Percentiles rank a stretch among this genome's conserved stretches.
Evolutionary conservation across 1,140 invertebrate genomes (phyloP).

Genomic region (Drosophila ogumai): DNA sequence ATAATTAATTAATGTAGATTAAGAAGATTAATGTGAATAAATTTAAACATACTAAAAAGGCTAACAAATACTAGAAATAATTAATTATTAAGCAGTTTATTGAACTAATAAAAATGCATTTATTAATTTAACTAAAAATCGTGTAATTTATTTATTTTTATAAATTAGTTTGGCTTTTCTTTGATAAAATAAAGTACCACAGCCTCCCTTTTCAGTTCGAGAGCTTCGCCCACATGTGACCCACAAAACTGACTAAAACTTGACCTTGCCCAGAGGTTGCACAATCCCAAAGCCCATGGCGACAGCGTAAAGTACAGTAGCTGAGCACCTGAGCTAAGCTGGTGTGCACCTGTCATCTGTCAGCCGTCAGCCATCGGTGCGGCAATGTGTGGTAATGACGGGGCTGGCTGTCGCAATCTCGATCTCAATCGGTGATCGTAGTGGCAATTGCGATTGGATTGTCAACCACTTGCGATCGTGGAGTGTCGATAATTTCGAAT

Average conservation of each 20-base stretch:
- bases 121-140: background rate
- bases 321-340: conserved; percentile 18
- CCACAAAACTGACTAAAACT: conserved; percentile 29
- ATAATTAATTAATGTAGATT: background rate
- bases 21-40: background rate
- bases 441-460: conserved; percentile 51
- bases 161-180: background rate
- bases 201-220: background rate
- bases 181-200: background rate
- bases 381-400: conserved; percentile 43
- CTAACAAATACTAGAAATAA: background rate
- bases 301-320: conserved; percentile 19
- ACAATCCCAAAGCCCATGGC: conserved; percentile 11
- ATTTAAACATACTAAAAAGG: background rate
- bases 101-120: background rate
- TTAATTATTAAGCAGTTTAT: background rate
- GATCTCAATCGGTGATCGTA: conserved; percentile 32
- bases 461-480: conserved; percentile 48
- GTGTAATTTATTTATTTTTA: background rate
- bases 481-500: conserved; percentile 69
- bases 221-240: conserved; percentile 27
- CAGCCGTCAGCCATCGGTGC: conserved; percentile 69
- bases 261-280: conserved; percentile 48
- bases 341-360: conserved; percentile 22
- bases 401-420: conserved; percentile 38